These are phyloP conservation scores for Cybosia mesomella DNA, from an alignment of 2,888 invertebrate genomes.

Conservation along the genomic window DNA sequence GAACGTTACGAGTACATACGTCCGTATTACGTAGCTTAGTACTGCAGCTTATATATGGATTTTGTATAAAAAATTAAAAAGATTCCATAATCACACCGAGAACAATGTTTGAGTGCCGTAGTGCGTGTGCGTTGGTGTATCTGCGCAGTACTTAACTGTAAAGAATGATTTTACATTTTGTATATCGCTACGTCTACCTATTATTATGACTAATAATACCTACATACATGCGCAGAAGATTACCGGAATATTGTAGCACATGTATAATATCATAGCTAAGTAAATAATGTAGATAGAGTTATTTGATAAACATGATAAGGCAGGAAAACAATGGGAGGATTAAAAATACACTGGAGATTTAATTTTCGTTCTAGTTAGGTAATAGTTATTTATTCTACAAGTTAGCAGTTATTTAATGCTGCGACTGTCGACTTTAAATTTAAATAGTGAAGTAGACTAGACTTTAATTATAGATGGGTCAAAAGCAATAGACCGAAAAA, in stretches of 20 bases:
- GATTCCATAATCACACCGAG: background rate
- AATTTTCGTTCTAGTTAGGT: background rate
- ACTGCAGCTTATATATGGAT: background rate
- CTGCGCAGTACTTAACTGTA: background rate
- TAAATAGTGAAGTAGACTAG: too few species aligned
- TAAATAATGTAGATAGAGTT: conserved; percentile 1
- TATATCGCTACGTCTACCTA: background rate
- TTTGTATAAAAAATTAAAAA: background rate
- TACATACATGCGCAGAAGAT: background rate
- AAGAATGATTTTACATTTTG: background rate
- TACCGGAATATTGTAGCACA: background rate
- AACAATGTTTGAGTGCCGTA: background rate
- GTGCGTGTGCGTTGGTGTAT: background rate
- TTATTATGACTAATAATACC: conserved; percentile 5
- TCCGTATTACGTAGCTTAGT: too few species aligned
- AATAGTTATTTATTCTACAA: background rate
- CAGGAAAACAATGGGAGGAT: background rate
- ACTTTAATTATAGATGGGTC: background rate
- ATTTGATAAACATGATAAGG: conserved; percentile 1
- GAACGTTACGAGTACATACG: too few species aligned
- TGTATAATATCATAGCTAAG: background rate
- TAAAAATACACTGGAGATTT: background rate
- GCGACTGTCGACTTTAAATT: too few species aligned
- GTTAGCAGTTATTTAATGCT: too few species aligned
- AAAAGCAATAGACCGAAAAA: too few species aligned